Evolutionary conservation across 2,797 vertebrate species (phyloP), one percentile per base, ranked within the genome.

Genomic region (Ispidina picta): DNA sequence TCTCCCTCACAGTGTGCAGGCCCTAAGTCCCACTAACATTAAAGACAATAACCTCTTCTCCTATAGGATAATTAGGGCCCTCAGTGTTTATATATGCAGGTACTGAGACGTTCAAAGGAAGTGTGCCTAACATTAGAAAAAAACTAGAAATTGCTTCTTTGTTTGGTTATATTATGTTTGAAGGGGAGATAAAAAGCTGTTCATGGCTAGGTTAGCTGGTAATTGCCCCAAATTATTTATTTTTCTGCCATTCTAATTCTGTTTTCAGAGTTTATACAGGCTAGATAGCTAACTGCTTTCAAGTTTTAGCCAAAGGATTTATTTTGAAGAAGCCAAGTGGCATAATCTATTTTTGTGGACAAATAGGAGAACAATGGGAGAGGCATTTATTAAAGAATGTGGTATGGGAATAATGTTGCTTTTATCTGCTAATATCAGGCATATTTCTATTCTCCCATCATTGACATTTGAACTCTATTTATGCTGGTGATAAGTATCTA

Each of bases 171-270:
- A 46, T 91, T 94, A 83, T 92, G 83, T 90, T 88, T 93, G 69
- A 96, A 93, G 84, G 83, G 54, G 80, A 84, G 89, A 85, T 68
- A 78, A 92, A 93, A 95, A 93, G 70, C 33, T 89, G n/a, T 90
- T 92, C 29, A 17, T 77, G 83, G 65, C 84, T 90, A 86, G 65
- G 73, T 88, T 97, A 86, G 58, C 72, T 88, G 94, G 63, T 93
- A 91, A 92, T 95, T 95, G 87, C 89, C 89, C 71, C 52, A 90
- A 92, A 93, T 93, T 93, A 92, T 93, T 94, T 96, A 85, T 80
- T 78, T 94, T 95, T 92, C 78, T 86, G 79, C 35, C 58, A 68
- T 95, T 88, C 78, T 95, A 93, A 95, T 96, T 97, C 78, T 95
- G 80, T 92, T 96, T 96, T 88, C 88, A 87, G 89, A 65, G 37